A percentile compares a stretch with the other conserved stretches of the same genome.
Evolutionary conservation across 2,888 invertebrate species (phyloP).

Genomic region (Acronicta psi): DNA sequence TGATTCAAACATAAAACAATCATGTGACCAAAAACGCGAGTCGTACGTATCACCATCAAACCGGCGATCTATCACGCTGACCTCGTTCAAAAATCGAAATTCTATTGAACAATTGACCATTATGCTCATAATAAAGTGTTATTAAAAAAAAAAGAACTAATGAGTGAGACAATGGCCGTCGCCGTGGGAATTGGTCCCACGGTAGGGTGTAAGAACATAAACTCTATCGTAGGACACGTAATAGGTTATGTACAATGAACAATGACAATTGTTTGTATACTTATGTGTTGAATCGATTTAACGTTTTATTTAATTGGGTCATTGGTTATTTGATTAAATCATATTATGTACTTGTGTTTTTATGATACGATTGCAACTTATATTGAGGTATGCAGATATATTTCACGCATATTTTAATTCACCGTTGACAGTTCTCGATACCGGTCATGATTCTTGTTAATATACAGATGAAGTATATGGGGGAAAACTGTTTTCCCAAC

Average conservation of each 20-base stretch:
- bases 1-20: conserved; percentile 48
- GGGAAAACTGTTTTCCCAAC: no score
- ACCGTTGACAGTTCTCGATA: no score
- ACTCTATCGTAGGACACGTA: conserved; percentile 54
- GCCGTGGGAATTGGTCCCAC: conserved; percentile 82
- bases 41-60: conserved; percentile 28
- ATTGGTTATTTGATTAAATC: conserved; percentile 47
- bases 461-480: no score
- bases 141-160: conserved; percentile 81
- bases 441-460: no score
- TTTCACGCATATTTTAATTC: no score
- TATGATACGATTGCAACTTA: no score
- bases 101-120: conserved; percentile 82
- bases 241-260: conserved; percentile 65
- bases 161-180: conserved; percentile 71
- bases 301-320: conserved; percentile 52
- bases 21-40: conserved; percentile 37
- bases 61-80: conserved; percentile 59
- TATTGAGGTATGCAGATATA: no score
- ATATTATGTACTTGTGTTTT: conserved; percentile 6
- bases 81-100: conserved; percentile 65
- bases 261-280: conserved; percentile 69
- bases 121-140: conserved; percentile 82
- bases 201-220: conserved; percentile 58
- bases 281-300: conserved; percentile 57